These are phyloP conservation scores for Madoqua kirkii DNA, from an alignment of 2,113 vertebrate species.

Conservation along the genomic window DNA sequence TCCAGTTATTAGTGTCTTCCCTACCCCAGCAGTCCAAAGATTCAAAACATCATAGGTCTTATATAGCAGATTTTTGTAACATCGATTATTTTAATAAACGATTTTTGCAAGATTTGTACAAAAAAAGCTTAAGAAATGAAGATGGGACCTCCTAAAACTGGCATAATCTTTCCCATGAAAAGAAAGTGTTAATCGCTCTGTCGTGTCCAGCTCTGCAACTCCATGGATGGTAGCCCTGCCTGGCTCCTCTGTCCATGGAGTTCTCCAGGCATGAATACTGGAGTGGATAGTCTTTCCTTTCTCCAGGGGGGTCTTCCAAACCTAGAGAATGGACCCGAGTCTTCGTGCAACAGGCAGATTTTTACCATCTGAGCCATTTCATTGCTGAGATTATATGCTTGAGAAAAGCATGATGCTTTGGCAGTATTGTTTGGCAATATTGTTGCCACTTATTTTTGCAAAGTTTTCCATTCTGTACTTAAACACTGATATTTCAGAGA, in stretches of 20 bases:
- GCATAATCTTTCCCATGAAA: neutral
- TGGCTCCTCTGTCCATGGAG: neutral
- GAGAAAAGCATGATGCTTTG: neutral
- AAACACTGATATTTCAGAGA: neutral
- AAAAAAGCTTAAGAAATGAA: neutral
- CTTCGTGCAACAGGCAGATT: neutral
- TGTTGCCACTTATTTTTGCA: neutral
- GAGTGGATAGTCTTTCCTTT: neutral
- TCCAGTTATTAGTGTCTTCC: neutral
- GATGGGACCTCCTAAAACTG: neutral
- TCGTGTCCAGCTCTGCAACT: neutral
- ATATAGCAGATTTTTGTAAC: neutral
- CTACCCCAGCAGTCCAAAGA: neutral
- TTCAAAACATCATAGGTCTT: neutral
- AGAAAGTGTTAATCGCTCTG: neutral
- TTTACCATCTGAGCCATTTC: neutral
- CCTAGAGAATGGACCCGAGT: rapidly evolving
- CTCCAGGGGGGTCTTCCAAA: neutral
- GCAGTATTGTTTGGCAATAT: neutral
- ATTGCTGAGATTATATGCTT: neutral
- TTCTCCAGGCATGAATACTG: neutral
- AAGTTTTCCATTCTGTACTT: neutral
- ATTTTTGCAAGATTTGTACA: neutral
- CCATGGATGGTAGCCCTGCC: neutral
- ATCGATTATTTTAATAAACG: neutral